Evolutionary conservation across 1,140 invertebrate genomes (phyloP).

Genomic region (Phortica variegata): DNA sequence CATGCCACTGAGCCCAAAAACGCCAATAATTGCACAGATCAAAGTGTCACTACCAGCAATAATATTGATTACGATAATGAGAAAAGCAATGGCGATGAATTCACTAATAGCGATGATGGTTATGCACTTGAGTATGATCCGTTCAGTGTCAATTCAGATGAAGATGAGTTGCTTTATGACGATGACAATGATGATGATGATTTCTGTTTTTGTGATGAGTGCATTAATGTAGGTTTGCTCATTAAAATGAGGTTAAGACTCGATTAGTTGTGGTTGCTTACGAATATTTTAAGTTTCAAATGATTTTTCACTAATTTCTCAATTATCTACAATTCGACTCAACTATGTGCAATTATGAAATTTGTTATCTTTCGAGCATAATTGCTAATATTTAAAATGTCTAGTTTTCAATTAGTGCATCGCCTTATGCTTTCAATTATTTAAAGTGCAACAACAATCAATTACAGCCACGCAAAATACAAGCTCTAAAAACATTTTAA

Average conservation of each 20-base stretch:
- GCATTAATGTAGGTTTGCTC: slow-evolving; percentile 63
- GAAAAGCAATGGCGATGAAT: not conserved
- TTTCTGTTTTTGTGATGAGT: slow-evolving; percentile 73
- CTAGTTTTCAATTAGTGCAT: too few relatives aligned
- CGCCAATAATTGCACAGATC: not conserved
- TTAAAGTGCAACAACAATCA: too few relatives aligned
- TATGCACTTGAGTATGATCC: slow-evolving; percentile 39
- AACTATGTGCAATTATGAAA: too few relatives aligned
- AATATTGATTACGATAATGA: slow-evolving; percentile 16
- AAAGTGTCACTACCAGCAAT: slow-evolving; percentile 6
- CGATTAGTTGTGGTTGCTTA: slow-evolving; percentile 16
- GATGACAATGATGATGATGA: slow-evolving; percentile 58
- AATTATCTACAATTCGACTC: too few relatives aligned
- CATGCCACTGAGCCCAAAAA: not conserved
- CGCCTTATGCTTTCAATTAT: too few relatives aligned
- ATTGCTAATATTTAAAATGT: too few relatives aligned
- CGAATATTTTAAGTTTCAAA: too few relatives aligned
- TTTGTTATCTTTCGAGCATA: too few relatives aligned
- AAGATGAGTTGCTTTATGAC: slow-evolving; percentile 32
- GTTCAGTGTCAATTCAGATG: slow-evolving; percentile 38
- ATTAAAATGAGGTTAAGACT: slow-evolving; percentile 13
- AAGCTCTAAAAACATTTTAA: too few relatives aligned
- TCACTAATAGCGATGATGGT: slow-evolving; percentile 20
- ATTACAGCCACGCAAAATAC: too few relatives aligned
- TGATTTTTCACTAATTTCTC: too few relatives aligned